These are phyloP conservation scores for Megastigmus dorsalis DNA, from an alignment of 2,888 invertebrate species.

Conservation along the genomic window DNA sequence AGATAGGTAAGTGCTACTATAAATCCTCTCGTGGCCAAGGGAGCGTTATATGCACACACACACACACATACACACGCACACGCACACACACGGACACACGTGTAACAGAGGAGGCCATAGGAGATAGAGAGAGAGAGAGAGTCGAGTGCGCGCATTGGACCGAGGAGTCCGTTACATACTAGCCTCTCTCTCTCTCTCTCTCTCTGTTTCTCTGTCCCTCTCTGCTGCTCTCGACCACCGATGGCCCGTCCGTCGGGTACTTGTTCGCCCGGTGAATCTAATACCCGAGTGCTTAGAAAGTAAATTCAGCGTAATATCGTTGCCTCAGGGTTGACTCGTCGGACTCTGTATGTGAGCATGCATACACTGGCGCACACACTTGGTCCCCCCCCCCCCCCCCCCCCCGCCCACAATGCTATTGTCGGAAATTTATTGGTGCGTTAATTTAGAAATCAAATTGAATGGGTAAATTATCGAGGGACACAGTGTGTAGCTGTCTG, in stretches of 20 bases:
- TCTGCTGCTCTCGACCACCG: neutral
- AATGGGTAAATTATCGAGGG: no score
- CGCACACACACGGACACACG: no score
- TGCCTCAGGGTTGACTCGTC: neutral
- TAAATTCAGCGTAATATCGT: slow-evolving; percentile 42
- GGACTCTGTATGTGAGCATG: neutral
- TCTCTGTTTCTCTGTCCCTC: neutral
- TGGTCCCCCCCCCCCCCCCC: no score
- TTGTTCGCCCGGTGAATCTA: slow-evolving; percentile 23
- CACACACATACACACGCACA: no score
- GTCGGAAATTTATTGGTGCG: no score
- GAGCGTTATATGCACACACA: neutral
- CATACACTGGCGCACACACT: no score
- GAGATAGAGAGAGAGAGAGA: neutral
- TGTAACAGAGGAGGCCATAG: no score
- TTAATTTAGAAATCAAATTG: no score
- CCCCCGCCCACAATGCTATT: no score
- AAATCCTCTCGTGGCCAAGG: slow-evolving; percentile 34
- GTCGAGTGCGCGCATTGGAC: slow-evolving; percentile 13
- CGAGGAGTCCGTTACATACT: slow-evolving; percentile 26
- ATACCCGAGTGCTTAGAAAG: slow-evolving; percentile 37
- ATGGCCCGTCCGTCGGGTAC: neutral
- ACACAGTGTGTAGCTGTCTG: no score
- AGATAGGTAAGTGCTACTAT: slow-evolving; percentile 68
- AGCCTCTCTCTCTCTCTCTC: neutral